A percentile compares a stretch with the other conserved stretches of the same genome.
phyloP scores from a whole-genome alignment of 2,888 invertebrate species.

The Mantis religiosa region DNA sequence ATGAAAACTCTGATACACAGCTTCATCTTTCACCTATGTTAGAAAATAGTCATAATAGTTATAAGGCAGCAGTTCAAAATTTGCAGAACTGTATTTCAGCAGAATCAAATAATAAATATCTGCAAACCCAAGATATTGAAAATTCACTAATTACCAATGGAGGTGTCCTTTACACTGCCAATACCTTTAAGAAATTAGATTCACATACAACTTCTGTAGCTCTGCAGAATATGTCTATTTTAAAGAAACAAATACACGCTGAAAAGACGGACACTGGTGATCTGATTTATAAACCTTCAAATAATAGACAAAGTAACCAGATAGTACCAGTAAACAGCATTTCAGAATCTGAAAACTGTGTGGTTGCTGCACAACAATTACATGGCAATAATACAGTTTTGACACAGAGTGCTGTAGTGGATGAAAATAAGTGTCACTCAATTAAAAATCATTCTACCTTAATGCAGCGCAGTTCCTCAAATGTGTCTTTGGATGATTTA shows the following conservation, averaged over 20 bases:
- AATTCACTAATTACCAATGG: background rate
- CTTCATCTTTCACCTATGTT: too few relatives aligned
- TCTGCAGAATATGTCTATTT: background rate
- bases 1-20: background rate
- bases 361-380: background rate
- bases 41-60: too few relatives aligned
- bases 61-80: background rate
- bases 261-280: background rate
- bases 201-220: background rate
- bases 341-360: background rate
- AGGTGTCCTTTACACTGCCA: background rate
- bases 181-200: background rate
- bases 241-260: background rate
- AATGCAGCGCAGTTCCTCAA: background rate
- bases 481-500: background rate
- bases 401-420: too few relatives aligned
- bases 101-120: background rate
- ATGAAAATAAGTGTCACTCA: too few relatives aligned
- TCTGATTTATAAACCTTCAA: background rate
- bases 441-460: background rate
- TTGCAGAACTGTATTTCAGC: background rate
- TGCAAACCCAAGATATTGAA: background rate
- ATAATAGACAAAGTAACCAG: background rate
- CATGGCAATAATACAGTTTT: background rate
- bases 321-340: background rate